Conservation (phyloP, 2,888 invertebrate genomes). For the Melanostoma scalare region DNA sequence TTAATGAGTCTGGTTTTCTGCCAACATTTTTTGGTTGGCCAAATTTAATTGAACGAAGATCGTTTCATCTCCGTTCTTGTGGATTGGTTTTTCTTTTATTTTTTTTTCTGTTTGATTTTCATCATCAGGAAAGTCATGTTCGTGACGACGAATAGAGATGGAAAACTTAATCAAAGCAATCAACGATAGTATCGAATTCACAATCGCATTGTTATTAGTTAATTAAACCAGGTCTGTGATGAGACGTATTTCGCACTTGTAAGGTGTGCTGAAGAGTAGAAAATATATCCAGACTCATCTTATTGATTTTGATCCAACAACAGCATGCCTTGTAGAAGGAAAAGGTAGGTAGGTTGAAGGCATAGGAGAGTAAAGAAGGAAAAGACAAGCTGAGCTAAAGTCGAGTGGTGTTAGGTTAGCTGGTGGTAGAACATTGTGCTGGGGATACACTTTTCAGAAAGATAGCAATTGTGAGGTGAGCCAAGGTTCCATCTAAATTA, state of each 20-base stretch:
- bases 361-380: no score
- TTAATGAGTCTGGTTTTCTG: constrained; percentile 59
- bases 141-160: not conserved
- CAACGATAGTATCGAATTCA: constrained; percentile 25
- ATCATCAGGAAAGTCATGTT: no score
- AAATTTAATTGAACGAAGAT: constrained; percentile 45
- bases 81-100: not conserved
- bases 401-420: not conserved
- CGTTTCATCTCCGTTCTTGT: constrained; percentile 9
- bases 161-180: constrained; percentile 42
- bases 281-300: constrained; percentile 43
- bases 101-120: not conserved
- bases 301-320: constrained; percentile 32
- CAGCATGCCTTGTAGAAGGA: not conserved
- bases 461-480: constrained; percentile 45
- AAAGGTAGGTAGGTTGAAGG: not conserved
- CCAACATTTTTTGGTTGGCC: constrained; percentile 30
- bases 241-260: not conserved
- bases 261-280: constrained; percentile 14
- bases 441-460: constrained; percentile 21
- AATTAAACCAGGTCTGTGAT: constrained; percentile 54
- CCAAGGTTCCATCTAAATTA: constrained; percentile 64
- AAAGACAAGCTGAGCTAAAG: not conserved
- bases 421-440: constrained; percentile 1
- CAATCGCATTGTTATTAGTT: constrained; percentile 58